A percentile compares a stretch with the other conserved stretches of the same genome.
Conservation (phyloP, 2,113 vertebrate genomes). For the Silurus meridionalis region DNA sequence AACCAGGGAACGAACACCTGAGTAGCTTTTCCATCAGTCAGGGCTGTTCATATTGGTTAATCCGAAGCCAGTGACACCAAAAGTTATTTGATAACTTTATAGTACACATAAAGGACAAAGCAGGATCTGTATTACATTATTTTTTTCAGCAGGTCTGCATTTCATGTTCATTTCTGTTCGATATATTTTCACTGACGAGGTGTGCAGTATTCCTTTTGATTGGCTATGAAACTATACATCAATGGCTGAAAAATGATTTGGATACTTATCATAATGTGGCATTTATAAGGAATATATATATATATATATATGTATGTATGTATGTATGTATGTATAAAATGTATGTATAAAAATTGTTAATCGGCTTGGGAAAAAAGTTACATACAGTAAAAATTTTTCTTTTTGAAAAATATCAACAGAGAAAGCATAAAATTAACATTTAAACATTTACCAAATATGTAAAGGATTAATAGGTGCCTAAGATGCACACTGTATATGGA, state of each 20-base stretch:
- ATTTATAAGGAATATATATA: not conserved
- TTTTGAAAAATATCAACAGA: no score
- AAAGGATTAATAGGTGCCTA: not conserved
- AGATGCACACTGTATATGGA: not conserved
- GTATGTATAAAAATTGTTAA: not conserved
- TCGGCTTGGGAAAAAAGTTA: not conserved
- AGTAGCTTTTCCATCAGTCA: not conserved
- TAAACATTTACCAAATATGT: not conserved
- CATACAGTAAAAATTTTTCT: not conserved
- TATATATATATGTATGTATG: no score
- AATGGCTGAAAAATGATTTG: not conserved
- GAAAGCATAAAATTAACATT: not conserved
- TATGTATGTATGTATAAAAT: no score
- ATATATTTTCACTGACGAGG: not conserved
- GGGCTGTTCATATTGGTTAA: not conserved
- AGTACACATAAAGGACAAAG: not conserved
- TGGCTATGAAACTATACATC: not conserved
- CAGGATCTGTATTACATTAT: not conserved
- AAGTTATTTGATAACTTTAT: not conserved
- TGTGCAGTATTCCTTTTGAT: not conserved
- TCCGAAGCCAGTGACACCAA: not conserved
- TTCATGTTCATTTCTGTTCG: not conserved
- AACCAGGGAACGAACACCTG: conserved; percentile 13
- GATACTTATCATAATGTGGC: not conserved
- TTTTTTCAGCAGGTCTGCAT: no score